phyloP scores from a whole-genome alignment of 1,140 invertebrate species.

The Cydia splendana region DNA sequence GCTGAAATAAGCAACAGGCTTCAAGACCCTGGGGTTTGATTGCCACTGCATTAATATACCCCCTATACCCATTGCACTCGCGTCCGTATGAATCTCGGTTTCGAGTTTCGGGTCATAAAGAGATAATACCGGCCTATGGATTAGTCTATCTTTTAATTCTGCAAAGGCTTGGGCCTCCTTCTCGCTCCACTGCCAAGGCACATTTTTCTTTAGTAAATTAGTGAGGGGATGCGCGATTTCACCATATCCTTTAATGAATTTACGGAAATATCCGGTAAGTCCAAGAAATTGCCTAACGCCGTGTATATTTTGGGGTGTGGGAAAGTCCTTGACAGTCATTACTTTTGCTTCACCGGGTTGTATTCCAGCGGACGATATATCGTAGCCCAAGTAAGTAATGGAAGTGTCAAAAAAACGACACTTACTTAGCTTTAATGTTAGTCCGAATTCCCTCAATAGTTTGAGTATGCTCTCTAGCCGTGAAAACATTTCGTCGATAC shows the following conservation, averaged over 20 bases:
- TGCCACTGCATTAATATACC: no score
- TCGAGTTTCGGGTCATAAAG: constrained; percentile 54
- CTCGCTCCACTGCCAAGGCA: constrained; percentile 45
- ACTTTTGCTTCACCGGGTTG: constrained; percentile 39
- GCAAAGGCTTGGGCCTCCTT: constrained; percentile 41
- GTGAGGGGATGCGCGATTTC: constrained; percentile 48
- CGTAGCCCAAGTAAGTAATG: constrained; percentile 46
- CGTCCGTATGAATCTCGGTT: constrained; percentile 51
- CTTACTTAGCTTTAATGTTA: constrained; percentile 43
- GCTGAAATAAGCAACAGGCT: no score
- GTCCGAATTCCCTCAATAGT: constrained; percentile 18
- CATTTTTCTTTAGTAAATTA: constrained; percentile 47
- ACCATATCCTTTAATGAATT: constrained; percentile 50
- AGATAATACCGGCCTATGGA: constrained; percentile 49
- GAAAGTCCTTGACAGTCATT: constrained; percentile 38
- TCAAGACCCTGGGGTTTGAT: no score
- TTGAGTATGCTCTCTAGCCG: constrained; percentile 41
- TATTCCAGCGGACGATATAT: constrained; percentile 40
- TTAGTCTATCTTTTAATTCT: constrained; percentile 39
- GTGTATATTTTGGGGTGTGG: constrained; percentile 40
- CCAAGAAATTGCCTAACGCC: constrained; percentile 42
- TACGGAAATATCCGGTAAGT: constrained; percentile 49
- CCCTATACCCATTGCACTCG: constrained; percentile 48
- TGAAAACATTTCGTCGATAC: constrained; percentile 48
- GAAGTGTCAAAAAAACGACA: constrained; percentile 36